These are phyloP conservation scores for Mesaphorura yosii DNA, from an alignment of 1,140 invertebrate genomes.

Conservation along the genomic window DNA sequence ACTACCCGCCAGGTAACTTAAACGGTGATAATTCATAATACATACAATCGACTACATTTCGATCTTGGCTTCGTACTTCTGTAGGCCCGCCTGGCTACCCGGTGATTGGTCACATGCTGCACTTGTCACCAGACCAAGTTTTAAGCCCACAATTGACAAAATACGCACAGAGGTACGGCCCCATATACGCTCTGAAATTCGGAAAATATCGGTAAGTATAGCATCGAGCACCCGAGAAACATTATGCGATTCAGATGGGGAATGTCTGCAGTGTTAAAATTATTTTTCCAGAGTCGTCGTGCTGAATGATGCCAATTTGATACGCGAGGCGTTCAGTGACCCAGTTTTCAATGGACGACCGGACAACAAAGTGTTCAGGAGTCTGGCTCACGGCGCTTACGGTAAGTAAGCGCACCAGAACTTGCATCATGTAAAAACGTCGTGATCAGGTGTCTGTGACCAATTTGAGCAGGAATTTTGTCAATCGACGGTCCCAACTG, in stretches of 20 bases:
- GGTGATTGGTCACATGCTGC: neutral
- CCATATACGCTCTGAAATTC: neutral
- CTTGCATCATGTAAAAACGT: neutral
- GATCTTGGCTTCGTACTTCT: neutral
- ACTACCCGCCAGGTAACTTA: neutral
- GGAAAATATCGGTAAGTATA: neutral
- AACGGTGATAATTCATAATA: neutral
- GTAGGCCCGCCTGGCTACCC: neutral
- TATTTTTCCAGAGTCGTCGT: neutral
- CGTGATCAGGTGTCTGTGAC: neutral
- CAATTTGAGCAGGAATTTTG: constrained; percentile 18
- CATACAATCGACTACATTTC: neutral
- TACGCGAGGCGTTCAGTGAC: neutral
- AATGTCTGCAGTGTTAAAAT: neutral
- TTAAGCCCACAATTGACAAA: neutral
- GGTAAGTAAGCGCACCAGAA: neutral
- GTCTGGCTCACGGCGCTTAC: neutral
- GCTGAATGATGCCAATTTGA: neutral
- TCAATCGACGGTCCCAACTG: constrained; percentile 12
- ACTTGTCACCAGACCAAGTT: neutral
- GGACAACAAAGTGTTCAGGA: neutral
- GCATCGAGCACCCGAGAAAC: neutral
- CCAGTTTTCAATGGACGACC: neutral
- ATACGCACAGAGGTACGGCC: neutral
- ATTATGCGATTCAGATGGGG: neutral